Evolutionary conservation across 2,113 vertebrate genomes (phyloP).

Genomic region (Dryoscopus gambensis): DNA sequence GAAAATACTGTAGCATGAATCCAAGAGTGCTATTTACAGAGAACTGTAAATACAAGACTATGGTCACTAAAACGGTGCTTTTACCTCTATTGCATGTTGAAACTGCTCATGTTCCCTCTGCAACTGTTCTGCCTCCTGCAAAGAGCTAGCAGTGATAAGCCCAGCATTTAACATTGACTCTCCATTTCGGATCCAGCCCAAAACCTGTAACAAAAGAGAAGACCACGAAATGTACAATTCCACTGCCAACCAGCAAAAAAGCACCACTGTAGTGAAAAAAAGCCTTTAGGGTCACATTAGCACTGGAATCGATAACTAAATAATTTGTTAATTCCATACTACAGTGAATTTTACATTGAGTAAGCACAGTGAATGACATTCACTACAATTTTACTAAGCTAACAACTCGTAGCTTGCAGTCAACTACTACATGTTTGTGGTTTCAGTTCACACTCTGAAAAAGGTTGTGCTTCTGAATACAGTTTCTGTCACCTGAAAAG

Average conservation of each 20-base stretch:
- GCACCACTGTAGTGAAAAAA: neutral
- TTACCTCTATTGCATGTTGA: constrained; percentile 97
- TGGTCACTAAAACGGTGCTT: neutral
- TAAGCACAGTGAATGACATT: neutral
- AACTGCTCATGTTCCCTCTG: constrained; percentile 98
- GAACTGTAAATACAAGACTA: neutral
- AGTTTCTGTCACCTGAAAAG: neutral
- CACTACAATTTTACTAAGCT: neutral
- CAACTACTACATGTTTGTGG: neutral
- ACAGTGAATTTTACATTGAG: neutral
- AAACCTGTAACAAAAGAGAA: constrained; percentile 77
- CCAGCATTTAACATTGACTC: constrained; percentile 98
- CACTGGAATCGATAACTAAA: neutral
- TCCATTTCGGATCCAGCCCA: constrained; percentile 98
- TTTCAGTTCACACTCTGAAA: neutral
- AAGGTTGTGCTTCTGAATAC: neutral
- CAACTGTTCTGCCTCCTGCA: constrained; percentile 96
- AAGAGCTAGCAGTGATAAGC: constrained; percentile 94
- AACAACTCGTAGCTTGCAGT: neutral
- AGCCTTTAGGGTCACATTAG: neutral
- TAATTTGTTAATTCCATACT: neutral
- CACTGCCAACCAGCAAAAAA: neutral
- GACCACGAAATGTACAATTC: neutral
- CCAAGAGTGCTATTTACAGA: neutral
- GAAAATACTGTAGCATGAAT: neutral